Conservation (phyloP, 2,113 vertebrate species). For the Cheirogaleus medius region DNA sequence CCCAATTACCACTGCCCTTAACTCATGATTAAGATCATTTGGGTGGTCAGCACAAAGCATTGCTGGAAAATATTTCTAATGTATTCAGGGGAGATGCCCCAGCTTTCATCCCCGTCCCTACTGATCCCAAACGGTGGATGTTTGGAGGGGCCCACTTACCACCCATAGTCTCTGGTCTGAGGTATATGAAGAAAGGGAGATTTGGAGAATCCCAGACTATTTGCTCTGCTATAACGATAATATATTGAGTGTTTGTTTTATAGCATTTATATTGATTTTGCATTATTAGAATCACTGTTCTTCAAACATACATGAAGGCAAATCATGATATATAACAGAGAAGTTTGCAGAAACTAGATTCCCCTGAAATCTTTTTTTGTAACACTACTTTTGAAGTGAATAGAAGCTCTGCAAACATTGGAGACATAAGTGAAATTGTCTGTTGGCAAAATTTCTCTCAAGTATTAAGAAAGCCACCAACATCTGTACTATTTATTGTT, state of each 20-base stretch:
- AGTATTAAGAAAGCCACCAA: neutral
- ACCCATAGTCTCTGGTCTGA: neutral
- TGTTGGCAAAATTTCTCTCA: neutral
- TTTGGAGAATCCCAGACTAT: neutral
- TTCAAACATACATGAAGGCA: neutral
- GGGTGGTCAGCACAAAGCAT: neutral
- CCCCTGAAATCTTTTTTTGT: neutral
- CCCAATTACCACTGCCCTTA: neutral
- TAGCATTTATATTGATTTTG: neutral
- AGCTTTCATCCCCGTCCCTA: neutral
- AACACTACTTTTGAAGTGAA: neutral
- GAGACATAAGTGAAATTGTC: neutral
- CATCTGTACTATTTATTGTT: neutral
- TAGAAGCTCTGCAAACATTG: neutral
- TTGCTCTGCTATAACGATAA: too few relatives aligned
- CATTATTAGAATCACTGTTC: neutral
- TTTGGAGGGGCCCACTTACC: neutral
- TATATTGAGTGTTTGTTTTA: neutral
- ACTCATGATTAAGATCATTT: neutral
- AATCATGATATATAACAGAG: neutral
- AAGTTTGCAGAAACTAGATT: neutral
- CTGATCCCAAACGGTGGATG: neutral
- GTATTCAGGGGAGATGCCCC: neutral
- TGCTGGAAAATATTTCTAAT: neutral
- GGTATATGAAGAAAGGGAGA: neutral